Conservation (phyloP, 2,797 vertebrate genomes). For the Nyctibius grandis region DNA sequence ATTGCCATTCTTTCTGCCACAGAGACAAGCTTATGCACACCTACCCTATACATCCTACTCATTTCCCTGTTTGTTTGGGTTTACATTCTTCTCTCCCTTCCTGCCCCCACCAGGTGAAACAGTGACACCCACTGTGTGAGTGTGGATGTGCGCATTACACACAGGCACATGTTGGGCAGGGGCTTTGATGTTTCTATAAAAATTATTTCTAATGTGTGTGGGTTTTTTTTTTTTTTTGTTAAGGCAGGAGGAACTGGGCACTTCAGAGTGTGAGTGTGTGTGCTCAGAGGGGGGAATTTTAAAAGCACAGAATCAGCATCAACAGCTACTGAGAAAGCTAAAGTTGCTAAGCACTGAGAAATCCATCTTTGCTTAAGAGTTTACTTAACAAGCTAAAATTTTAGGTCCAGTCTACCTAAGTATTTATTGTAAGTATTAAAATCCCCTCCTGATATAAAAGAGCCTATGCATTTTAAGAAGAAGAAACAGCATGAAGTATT, state of each 20-base stretch:
- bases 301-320: not conserved
- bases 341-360: not conserved
- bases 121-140: not conserved
- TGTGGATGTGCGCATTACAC: not conserved
- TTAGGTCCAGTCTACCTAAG: not conserved
- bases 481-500: not conserved
- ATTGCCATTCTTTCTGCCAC: not conserved
- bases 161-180: rapidly evolving
- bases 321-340: not conserved
- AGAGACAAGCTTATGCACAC: not conserved
- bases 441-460: not conserved
- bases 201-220: not conserved
- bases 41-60: rapidly evolving
- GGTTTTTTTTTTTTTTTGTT: too few relatives aligned
- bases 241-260: not conserved
- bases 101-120: not conserved
- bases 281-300: not conserved
- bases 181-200: not conserved
- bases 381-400: not conserved
- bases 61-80: not conserved
- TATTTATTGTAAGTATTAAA: not conserved
- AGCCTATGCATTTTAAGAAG: not conserved
- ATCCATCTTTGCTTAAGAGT: not conserved
- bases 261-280: not conserved
- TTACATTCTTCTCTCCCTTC: not conserved